Conservation (phyloP, 1,140 invertebrate species). For the Brachystomella parvula region DNA sequence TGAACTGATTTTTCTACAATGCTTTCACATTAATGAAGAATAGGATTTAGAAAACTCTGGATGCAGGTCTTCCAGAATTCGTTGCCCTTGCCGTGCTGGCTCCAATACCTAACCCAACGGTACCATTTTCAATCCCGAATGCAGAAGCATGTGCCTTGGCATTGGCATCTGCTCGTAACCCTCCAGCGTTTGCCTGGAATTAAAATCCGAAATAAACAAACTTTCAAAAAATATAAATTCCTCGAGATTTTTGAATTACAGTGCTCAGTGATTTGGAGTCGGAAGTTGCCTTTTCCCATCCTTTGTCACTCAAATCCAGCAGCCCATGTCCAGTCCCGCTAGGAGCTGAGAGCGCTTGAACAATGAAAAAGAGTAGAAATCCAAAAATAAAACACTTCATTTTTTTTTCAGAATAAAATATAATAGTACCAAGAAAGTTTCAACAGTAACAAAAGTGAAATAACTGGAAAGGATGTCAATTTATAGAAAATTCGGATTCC, state of each 20-base stretch:
- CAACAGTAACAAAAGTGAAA: too few species aligned
- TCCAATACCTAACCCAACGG: slow-evolving; percentile 6
- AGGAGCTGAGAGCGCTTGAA: not conserved
- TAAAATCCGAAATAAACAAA: not conserved
- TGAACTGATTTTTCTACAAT: too few species aligned
- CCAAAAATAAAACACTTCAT: not conserved
- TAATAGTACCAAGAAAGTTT: too few species aligned
- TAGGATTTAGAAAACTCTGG: too few species aligned
- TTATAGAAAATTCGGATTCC: too few species aligned
- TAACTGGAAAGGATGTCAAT: too few species aligned
- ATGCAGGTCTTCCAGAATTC: not conserved
- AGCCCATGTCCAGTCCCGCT: not conserved
- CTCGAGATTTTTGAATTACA: not conserved
- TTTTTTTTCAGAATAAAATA: too few species aligned
- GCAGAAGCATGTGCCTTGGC: slow-evolving; percentile 5
- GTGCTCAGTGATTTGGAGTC: not conserved
- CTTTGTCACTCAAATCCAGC: not conserved
- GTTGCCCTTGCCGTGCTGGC: not conserved
- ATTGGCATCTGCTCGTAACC: not conserved
- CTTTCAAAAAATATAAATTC: not conserved
- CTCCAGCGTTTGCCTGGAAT: not conserved
- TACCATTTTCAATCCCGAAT: not conserved
- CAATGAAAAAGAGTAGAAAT: not conserved
- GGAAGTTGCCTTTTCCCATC: slow-evolving; percentile 4
- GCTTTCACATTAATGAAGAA: too few species aligned